Evolutionary conservation across 1,140 invertebrate species (phyloP).

Genomic region (Zophobas morio): DNA sequence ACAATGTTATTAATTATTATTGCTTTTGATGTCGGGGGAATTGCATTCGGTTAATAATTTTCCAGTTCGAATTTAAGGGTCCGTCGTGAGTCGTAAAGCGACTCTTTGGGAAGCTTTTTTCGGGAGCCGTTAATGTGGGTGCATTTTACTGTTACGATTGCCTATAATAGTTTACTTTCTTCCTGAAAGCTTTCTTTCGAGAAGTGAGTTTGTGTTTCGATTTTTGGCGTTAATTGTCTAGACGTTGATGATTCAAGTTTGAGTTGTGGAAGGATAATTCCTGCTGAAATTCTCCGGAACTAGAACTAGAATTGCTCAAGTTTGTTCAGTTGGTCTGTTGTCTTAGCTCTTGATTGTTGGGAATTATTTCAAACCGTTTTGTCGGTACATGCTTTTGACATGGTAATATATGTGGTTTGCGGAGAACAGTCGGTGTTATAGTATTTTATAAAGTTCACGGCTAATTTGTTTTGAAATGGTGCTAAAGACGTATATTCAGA

Average conservation of each 20-base stretch:
- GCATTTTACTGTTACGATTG: constrained; percentile 31
- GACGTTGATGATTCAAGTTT: constrained; percentile 33
- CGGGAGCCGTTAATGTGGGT: constrained; percentile 21
- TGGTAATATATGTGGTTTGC: constrained; percentile 47
- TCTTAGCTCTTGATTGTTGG: constrained; percentile 46
- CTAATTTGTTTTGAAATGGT: constrained; percentile 44
- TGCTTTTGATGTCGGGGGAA: background rate
- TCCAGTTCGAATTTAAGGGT: background rate
- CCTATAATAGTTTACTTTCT: constrained; percentile 29
- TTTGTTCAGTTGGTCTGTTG: constrained; percentile 41
- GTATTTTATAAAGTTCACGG: constrained; percentile 45
- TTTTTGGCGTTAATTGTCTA: constrained; percentile 26
- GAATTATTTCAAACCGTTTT: constrained; percentile 45
- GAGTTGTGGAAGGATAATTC: constrained; percentile 30
- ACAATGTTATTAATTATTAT: constrained; percentile 10
- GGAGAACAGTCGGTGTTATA: constrained; percentile 42
- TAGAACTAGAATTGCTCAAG: constrained; percentile 41
- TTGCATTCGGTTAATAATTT: background rate
- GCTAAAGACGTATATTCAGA: constrained; percentile 41
- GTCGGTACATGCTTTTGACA: constrained; percentile 45
- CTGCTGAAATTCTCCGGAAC: constrained; percentile 27
- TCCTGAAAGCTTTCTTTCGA: background rate
- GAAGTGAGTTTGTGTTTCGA: too few species aligned
- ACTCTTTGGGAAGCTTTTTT: background rate
- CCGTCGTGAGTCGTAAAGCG: background rate